Conservation (phyloP, 2,113 vertebrate genomes). For the Nothobranchius furzeri region DNA sequence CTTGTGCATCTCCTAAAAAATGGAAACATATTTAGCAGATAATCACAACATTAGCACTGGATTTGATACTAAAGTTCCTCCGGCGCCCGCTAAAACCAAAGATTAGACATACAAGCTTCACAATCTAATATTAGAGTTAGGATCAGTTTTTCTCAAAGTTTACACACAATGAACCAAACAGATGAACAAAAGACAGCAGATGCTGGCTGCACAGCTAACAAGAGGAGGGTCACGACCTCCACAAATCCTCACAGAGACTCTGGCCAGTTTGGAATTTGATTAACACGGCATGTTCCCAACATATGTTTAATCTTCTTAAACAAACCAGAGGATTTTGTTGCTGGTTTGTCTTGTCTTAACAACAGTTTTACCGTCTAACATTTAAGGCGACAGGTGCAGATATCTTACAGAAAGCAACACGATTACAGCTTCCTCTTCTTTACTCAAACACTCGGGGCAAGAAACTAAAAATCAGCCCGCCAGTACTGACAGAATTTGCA, state of each 20-base stretch:
- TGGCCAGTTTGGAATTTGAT: slow-evolving; percentile 29
- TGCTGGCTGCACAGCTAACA: slow-evolving; percentile 10
- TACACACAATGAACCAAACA: no score
- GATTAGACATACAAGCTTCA: background rate
- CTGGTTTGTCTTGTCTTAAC: background rate
- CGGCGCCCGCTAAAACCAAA: no score
- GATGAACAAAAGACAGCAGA: background rate
- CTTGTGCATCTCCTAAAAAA: background rate
- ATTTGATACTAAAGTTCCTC: background rate
- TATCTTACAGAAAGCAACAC: background rate
- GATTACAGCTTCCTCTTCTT: no score
- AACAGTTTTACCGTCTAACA: background rate
- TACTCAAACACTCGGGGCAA: no score
- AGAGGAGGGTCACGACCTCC: slow-evolving; percentile 22
- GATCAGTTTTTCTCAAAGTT: background rate
- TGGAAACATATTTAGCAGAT: background rate
- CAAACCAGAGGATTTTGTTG: slow-evolving; percentile 14
- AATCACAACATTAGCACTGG: background rate
- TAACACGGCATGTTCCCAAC: slow-evolving; percentile 44
- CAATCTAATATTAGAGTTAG: background rate
- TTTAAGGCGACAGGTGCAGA: background rate
- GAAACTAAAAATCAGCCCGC: no score
- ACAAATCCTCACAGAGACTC: slow-evolving; percentile 9
- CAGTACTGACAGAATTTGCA: background rate
- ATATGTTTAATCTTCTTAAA: slow-evolving; percentile 65